These are phyloP conservation scores for Pantelozetes paolii DNA, from an alignment of 2,888 invertebrate genomes.

Conservation along the genomic window DNA sequence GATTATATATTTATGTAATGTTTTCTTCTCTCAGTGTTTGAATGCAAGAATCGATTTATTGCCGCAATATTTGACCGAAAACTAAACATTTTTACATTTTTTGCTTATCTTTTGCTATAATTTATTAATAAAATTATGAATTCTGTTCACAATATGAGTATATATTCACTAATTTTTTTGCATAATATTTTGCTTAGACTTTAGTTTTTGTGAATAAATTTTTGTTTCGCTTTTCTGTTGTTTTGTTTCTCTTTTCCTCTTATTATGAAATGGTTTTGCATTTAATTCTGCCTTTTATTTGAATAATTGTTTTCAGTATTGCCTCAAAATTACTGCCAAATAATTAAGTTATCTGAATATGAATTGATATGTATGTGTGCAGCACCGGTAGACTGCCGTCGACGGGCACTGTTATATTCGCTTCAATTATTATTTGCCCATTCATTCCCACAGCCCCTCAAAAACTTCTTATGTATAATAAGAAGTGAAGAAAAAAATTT, in stretches of 20 bases:
- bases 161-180: conserved; percentile 4
- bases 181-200: not conserved
- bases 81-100: not conserved
- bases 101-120: not conserved
- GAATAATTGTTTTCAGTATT: too few species aligned
- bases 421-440: not conserved
- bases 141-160: not conserved
- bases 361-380: not conserved
- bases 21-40: not conserved
- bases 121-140: not conserved
- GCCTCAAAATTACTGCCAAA: not conserved
- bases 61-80: not conserved
- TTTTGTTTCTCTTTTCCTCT: too few species aligned
- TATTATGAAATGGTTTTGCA: not conserved
- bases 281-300: not conserved
- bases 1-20: not conserved
- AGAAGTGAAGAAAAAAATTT: too few species aligned
- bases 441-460: not conserved
- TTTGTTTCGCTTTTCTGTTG: too few species aligned
- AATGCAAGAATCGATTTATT: not conserved
- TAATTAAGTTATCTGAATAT: conserved; percentile 14
- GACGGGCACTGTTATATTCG: not conserved
- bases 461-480: too few species aligned
- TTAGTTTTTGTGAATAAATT: not conserved
- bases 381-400: not conserved